Evolutionary conservation across 1,140 invertebrate species (phyloP).

Genomic region (Druon quercuslanigerum): DNA sequence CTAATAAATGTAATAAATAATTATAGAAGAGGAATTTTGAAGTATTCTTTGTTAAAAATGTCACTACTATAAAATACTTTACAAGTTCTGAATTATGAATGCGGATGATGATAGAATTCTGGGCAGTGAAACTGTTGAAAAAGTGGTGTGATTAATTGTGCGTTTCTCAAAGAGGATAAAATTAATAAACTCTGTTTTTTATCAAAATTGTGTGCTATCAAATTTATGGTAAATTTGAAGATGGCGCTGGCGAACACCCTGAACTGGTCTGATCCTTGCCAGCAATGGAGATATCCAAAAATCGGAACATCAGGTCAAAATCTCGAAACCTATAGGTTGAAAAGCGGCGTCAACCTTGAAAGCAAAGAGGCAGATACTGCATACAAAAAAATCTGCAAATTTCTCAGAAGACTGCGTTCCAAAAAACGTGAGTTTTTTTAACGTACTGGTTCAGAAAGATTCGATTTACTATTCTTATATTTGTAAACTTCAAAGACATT

Average conservation of each 20-base stretch:
- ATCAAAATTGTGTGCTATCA: neutral
- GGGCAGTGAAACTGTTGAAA: neutral
- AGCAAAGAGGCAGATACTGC: conserved; percentile 63
- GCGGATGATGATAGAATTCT: too few relatives aligned
- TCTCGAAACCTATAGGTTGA: conserved; percentile 52
- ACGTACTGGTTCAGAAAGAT: too few relatives aligned
- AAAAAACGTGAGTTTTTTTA: conserved; percentile 67
- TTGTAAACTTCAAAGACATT: neutral
- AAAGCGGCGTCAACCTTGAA: conserved; percentile 59
- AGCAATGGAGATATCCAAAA: conserved; percentile 70
- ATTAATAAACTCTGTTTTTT: neutral
- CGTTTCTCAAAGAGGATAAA: neutral
- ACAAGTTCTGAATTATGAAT: too few relatives aligned
- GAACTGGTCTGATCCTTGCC: conserved; percentile 69
- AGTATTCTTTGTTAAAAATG: neutral
- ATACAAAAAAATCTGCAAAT: conserved; percentile 73
- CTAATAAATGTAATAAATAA: neutral
- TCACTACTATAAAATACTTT: too few relatives aligned
- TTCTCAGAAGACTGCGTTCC: conserved; percentile 62
- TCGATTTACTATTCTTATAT: neutral
- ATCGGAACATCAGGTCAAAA: conserved; percentile 51
- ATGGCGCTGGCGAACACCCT: conserved; percentile 68
- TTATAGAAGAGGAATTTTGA: neutral
- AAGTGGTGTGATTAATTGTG: conserved; percentile 12
- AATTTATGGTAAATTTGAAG: conserved; percentile 10